Evolutionary conservation across 2,113 vertebrate species (phyloP).

Genomic region (Neodontobutis hainanensis): DNA sequence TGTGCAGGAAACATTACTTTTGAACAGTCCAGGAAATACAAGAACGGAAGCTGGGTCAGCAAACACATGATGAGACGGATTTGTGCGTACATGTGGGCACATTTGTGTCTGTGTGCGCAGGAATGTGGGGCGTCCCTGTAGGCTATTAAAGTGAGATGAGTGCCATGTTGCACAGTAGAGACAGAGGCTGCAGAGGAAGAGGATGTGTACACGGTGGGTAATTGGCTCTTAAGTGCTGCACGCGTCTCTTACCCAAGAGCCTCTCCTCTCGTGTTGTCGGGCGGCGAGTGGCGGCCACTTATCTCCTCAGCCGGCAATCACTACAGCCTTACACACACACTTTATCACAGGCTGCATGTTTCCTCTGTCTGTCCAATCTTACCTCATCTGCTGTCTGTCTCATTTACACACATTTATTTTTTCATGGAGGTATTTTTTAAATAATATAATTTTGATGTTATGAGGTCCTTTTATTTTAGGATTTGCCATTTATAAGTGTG

Average conservation of each 20-base stretch:
- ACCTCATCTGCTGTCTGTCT: constrained; percentile 1
- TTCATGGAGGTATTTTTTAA: no score
- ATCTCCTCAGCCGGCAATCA: constrained; percentile 64
- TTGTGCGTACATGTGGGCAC: not conserved
- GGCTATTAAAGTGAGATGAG: constrained; percentile 76
- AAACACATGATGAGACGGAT: not conserved
- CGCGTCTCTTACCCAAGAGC: constrained; percentile 66
- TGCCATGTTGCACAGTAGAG: constrained; percentile 60
- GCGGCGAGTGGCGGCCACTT: constrained; percentile 67
- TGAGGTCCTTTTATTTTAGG: no score
- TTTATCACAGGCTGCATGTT: constrained; percentile 55
- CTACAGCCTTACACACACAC: constrained; percentile 66
- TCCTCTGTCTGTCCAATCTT: constrained; percentile 22
- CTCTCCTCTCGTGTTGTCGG: constrained; percentile 58
- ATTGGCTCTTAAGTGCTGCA: constrained; percentile 81
- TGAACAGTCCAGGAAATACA: no score
- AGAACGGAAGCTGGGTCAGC: not conserved
- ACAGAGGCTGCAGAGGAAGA: constrained; percentile 43
- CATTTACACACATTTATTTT: not conserved
- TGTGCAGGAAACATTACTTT: no score
- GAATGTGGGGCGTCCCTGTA: constrained; percentile 45
- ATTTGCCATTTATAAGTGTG: no score
- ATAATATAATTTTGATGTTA: no score
- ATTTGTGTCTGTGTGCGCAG: constrained; percentile 14
- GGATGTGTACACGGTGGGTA: constrained; percentile 73